These are phyloP conservation scores for Masnerella sp. DNA, from an alignment of 2,888 invertebrate species.

Conservation along the genomic window DNA sequence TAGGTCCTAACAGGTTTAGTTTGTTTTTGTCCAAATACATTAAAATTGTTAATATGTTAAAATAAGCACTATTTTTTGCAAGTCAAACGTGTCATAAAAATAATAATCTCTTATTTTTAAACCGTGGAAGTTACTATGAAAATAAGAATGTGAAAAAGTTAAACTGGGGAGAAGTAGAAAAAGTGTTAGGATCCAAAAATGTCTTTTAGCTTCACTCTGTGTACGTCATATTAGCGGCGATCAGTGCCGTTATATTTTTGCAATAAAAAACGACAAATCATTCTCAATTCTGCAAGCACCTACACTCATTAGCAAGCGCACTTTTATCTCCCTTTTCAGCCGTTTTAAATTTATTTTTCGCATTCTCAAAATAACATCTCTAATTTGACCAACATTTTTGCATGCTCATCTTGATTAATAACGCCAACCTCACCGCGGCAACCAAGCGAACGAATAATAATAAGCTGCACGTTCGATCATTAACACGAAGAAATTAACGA, in stretches of 20 bases:
- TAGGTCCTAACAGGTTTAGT: too few relatives aligned
- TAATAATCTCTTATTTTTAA: too few relatives aligned
- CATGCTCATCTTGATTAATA: slow-evolving; percentile 16
- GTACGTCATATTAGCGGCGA: too few relatives aligned
- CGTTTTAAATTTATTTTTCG: slow-evolving; percentile 9
- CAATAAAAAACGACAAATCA: slow-evolving; percentile 1
- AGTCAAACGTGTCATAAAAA: too few relatives aligned
- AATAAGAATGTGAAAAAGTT: too few relatives aligned
- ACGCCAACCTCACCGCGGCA: neutral
- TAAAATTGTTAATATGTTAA: too few relatives aligned
- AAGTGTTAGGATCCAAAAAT: too few relatives aligned
- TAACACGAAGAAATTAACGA: slow-evolving; percentile 12
- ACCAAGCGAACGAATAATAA: slow-evolving; percentile 3
- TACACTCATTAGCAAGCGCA: slow-evolving; percentile 4
- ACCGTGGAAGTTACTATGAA: too few relatives aligned
- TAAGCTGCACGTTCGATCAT: slow-evolving; percentile 21
- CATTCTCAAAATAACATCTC: slow-evolving; percentile 11
- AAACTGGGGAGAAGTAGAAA: neutral
- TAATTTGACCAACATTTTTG: slow-evolving; percentile 18
- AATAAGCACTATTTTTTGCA: too few relatives aligned
- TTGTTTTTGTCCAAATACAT: too few relatives aligned
- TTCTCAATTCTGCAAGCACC: neutral
- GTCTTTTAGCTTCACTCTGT: too few relatives aligned
- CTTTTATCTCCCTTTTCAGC: slow-evolving; percentile 1
- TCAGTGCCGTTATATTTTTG: neutral